phyloP scores from a whole-genome alignment of 2,888 invertebrate species.

The Nephrotoma flavescens region DNA sequence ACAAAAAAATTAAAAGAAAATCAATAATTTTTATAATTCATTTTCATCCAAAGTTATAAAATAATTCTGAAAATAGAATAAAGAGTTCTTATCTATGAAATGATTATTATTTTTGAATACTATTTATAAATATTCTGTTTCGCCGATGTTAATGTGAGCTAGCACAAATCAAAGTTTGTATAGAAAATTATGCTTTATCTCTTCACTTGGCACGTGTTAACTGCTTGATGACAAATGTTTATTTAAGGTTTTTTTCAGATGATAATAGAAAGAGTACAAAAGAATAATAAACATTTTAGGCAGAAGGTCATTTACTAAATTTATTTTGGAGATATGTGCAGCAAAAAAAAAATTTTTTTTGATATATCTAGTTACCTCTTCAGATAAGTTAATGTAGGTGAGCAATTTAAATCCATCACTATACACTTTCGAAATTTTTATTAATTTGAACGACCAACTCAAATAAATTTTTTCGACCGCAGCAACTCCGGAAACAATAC shows the following conservation, averaged over 20 bases:
- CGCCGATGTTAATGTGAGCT: neutral
- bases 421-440: neutral
- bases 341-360: no score
- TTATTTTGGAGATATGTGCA: no score
- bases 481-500: neutral
- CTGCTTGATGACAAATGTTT: neutral
- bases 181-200: neutral
- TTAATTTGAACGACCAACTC: neutral
- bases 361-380: neutral
- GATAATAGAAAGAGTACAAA: neutral
- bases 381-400: neutral
- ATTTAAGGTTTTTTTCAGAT: neutral
- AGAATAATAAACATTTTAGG: neutral
- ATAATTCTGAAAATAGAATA: neutral
- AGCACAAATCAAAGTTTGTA: neutral
- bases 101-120: neutral
- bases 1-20: neutral
- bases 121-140: neutral
- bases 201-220: neutral
- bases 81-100: neutral
- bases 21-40: neutral
- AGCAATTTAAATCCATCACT: neutral
- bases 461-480: neutral
- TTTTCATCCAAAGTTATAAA: neutral
- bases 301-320: neutral